A percentile compares a stretch with the other conserved stretches of the same genome.
These are phyloP conservation scores for Noctua fimbriata DNA, from an alignment of 2,888 invertebrate species.

Conservation along the genomic window DNA sequence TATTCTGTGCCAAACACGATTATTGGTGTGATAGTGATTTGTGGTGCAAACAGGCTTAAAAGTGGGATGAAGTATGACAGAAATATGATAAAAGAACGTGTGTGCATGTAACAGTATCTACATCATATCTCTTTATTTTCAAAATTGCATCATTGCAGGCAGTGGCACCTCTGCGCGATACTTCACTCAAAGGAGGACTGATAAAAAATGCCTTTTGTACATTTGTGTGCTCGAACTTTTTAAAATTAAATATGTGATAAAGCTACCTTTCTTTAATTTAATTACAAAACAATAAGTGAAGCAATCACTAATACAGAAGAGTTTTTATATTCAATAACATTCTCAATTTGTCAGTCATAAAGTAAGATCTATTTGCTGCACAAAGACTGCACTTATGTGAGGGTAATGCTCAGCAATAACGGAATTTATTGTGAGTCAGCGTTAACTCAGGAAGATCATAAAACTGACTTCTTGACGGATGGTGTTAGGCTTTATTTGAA, in stretches of 20 bases:
- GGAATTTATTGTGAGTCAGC: slow-evolving; percentile 54
- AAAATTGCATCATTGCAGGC: no score
- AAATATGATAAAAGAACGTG: no score
- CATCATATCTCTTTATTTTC: no score
- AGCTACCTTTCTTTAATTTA: neutral
- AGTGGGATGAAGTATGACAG: no score
- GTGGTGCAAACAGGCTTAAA: no score
- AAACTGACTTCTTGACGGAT: slow-evolving; percentile 24
- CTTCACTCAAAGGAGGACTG: neutral
- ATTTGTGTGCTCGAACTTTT: neutral
- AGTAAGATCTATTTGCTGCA: slow-evolving; percentile 36
- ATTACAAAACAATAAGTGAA: neutral
- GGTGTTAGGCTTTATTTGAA: neutral
- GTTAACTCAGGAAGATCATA: slow-evolving; percentile 24
- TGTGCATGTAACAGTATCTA: no score
- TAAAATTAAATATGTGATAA: neutral
- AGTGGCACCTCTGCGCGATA: no score
- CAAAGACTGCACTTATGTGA: slow-evolving; percentile 41
- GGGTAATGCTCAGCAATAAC: slow-evolving; percentile 42
- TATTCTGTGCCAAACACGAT: no score
- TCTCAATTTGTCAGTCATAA: slow-evolving; percentile 33
- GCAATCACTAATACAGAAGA: slow-evolving; percentile 18
- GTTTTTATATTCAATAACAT: slow-evolving; percentile 19
- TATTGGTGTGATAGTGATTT: no score
- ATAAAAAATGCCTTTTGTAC: neutral